A percentile compares a stretch with the other conserved stretches of the same genome.
phyloP scores from a whole-genome alignment of 2,888 invertebrate genomes.

The Orchestes rusci region DNA sequence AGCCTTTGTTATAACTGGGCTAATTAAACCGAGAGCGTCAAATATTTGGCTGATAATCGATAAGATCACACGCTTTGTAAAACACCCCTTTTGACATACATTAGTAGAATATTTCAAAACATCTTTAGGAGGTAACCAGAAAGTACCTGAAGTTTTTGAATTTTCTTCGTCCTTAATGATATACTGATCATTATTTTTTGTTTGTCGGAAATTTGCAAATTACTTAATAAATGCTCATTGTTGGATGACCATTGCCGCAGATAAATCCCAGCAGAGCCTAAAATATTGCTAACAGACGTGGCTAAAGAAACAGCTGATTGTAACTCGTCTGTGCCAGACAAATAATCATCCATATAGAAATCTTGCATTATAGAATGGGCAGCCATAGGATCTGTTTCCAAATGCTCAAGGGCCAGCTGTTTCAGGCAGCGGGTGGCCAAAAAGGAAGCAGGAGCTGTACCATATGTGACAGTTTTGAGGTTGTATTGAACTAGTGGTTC shows the following conservation, averaged over 20 bases:
- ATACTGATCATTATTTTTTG: neutral
- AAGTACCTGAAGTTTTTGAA: neutral
- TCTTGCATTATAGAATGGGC: neutral
- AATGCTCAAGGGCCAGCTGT: neutral
- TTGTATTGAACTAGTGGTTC: constrained; percentile 1
- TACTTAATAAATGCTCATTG: neutral
- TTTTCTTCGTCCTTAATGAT: neutral
- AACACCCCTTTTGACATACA: neutral
- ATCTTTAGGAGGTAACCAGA: neutral
- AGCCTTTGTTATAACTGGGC: constrained; percentile 1
- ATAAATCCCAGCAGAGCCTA: constrained; percentile 1
- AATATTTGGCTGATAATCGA: neutral
- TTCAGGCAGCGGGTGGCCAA: constrained; percentile 5
- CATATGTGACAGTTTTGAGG: constrained; percentile 14
- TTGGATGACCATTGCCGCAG: constrained; percentile 3
- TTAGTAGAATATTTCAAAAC: constrained; percentile 1
- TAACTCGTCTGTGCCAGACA: neutral
- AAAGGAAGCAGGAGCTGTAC: constrained; percentile 5
- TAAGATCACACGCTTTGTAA: neutral
- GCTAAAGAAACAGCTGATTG: neutral
- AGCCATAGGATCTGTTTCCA: neutral
- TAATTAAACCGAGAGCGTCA: constrained; percentile 5
- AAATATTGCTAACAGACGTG: constrained; percentile 3
- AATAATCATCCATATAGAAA: constrained; percentile 2
- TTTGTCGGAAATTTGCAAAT: neutral